Evolutionary conservation across 2,797 vertebrate species (phyloP).

Genomic region (Crocodylus rhombifer): DNA sequence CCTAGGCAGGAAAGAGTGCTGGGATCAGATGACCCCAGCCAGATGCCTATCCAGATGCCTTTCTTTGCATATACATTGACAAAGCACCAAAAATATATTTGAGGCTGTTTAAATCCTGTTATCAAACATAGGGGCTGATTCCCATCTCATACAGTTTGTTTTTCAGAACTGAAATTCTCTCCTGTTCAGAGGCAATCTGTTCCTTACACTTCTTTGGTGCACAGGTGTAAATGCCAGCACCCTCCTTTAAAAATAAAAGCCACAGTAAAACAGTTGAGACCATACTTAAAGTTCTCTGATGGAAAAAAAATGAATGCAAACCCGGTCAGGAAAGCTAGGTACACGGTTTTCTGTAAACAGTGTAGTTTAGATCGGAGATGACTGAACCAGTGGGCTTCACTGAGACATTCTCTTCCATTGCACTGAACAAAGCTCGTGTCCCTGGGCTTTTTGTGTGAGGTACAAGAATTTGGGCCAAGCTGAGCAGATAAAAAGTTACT

Average conservation of each 20-base stretch:
- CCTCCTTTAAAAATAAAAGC: background rate
- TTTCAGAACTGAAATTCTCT: background rate
- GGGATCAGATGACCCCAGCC: too few relatives aligned
- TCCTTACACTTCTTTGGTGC: background rate
- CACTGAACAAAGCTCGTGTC: background rate
- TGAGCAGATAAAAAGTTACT: background rate
- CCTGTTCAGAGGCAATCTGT: background rate
- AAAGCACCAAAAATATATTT: rapidly evolving
- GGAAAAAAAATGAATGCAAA: background rate
- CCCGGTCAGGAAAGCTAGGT: background rate
- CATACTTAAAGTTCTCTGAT: background rate
- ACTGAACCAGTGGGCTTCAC: background rate
- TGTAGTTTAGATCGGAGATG: too few relatives aligned
- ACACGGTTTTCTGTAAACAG: too few relatives aligned
- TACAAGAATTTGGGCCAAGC: background rate
- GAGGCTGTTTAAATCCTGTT: background rate
- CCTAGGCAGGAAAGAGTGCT: too few relatives aligned
- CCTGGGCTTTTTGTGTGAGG: background rate
- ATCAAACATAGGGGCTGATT: background rate
- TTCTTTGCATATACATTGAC: background rate
- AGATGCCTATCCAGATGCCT: too few relatives aligned
- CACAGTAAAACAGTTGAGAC: background rate
- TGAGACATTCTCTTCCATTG: background rate
- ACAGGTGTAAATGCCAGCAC: background rate
- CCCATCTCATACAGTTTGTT: background rate